Percentiles rank a stretch among this genome's conserved stretches.
These are phyloP conservation scores for Ciona savignyi DNA, from an alignment of 23 tunicate genomes.

Conservation along the genomic window DNA sequence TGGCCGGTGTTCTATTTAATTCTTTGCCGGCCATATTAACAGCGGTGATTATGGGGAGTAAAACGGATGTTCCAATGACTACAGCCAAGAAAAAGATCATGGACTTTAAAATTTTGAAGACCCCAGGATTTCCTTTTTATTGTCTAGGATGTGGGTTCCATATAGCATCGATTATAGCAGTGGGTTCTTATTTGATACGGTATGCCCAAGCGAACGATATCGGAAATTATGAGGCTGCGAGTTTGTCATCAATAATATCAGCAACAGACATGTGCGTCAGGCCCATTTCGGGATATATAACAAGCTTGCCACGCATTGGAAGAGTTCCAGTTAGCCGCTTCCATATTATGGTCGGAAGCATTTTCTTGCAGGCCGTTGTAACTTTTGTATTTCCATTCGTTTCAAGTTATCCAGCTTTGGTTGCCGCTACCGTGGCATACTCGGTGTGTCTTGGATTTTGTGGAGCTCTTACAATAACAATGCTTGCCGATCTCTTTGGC, in stretches of 20 bases:
- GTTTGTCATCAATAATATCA: slow-evolving; percentile 23
- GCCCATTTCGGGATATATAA: slow-evolving; percentile 31
- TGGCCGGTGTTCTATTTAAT: slow-evolving; percentile 30
- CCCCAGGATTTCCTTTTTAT: slow-evolving; percentile 15
- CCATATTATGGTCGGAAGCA: not conserved
- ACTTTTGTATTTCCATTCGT: slow-evolving; percentile 14
- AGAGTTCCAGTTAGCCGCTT: slow-evolving; percentile 13
- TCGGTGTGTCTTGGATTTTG: slow-evolving; percentile 30
- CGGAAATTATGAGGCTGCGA: slow-evolving; percentile 36
- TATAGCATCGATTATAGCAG: slow-evolving; percentile 17
- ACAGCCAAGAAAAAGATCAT: slow-evolving; percentile 10
- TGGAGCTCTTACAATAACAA: slow-evolving; percentile 48
- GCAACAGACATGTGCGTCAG: slow-evolving; percentile 17
- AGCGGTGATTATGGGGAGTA: not conserved
- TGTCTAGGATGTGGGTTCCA: slow-evolving; percentile 22
- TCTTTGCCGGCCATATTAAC: slow-evolving; percentile 15
- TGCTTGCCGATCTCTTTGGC: slow-evolving; percentile 54
- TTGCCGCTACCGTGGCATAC: slow-evolving; percentile 26
- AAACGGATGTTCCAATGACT: not conserved
- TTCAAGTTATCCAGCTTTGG: not conserved
- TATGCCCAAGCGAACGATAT: slow-evolving; percentile 31
- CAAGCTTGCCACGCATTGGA: slow-evolving; percentile 22
- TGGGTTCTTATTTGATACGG: slow-evolving; percentile 25
- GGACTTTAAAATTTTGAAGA: slow-evolving; percentile 19
- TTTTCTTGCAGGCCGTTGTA: slow-evolving; percentile 4